Evolutionary conservation across 2,797 vertebrate species (phyloP).

Genomic region (Typhlichthys subterraneus): DNA sequence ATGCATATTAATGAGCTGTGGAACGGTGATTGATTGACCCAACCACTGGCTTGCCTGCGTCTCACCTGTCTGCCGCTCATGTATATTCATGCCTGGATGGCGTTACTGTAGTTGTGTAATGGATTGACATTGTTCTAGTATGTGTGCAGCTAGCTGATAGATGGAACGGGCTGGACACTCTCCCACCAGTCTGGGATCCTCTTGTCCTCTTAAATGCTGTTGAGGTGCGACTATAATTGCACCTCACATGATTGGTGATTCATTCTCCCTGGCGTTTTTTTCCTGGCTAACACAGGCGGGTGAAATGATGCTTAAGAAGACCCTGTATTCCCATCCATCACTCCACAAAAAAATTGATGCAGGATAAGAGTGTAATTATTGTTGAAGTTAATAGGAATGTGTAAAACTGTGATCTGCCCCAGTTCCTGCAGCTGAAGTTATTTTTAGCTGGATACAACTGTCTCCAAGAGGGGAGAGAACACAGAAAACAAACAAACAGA

Average conservation of each 20-base stretch:
- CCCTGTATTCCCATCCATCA: conserved; percentile 60
- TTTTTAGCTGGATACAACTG: conserved; percentile 24
- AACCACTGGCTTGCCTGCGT: conserved; percentile 70
- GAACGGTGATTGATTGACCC: conserved; percentile 81
- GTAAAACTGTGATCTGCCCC: conserved; percentile 56
- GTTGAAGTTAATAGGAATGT: conserved; percentile 71
- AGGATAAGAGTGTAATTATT: conserved; percentile 72
- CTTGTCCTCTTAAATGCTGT: conserved; percentile 67
- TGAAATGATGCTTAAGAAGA: conserved; percentile 63
- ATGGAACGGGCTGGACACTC: conserved; percentile 71
- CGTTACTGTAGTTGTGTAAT: conserved; percentile 42
- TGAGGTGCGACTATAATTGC: conserved; percentile 73
- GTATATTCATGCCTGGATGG: conserved; percentile 79
- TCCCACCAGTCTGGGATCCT: conserved; percentile 65
- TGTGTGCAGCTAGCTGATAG: conserved; percentile 75
- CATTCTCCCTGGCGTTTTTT: conserved; percentile 69
- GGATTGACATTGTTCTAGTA: conserved; percentile 69
- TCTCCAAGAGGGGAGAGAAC: no score
- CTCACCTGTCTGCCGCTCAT: conserved; percentile 73
- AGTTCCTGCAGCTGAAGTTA: conserved; percentile 37
- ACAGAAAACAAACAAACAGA: no score
- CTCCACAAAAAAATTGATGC: conserved; percentile 46
- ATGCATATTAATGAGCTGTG: conserved; percentile 79
- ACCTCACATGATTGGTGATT: conserved; percentile 67
- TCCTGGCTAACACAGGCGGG: conserved; percentile 64